Conservation (phyloP, 2,888 invertebrate genomes). For the Lepidocyrtoides sp. region DNA sequence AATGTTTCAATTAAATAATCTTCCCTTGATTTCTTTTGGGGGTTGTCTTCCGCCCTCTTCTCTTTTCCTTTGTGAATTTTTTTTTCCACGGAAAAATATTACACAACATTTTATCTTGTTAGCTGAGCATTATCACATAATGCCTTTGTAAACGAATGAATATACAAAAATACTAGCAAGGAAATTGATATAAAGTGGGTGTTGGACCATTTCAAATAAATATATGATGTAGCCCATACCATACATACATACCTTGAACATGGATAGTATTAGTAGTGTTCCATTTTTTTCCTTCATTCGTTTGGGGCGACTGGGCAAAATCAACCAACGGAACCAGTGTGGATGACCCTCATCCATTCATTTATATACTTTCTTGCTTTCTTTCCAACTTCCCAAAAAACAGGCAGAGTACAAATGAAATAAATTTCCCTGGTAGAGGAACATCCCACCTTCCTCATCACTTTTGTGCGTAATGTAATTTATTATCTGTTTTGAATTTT, state of each 20-base stretch:
- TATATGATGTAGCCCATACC: no score
- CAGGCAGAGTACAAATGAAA: neutral
- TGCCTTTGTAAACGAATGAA: slow-evolving; percentile 28
- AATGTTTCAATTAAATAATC: slow-evolving; percentile 86
- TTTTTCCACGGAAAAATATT: slow-evolving; percentile 13
- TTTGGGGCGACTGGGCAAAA: slow-evolving; percentile 60
- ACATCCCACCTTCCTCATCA: slow-evolving; percentile 36
- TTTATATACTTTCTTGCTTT: slow-evolving; percentile 52
- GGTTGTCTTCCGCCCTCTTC: slow-evolving; percentile 75
- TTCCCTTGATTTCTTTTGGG: slow-evolving; percentile 85
- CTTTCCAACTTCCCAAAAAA: neutral
- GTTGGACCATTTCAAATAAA: no score
- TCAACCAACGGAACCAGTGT: slow-evolving; percentile 28
- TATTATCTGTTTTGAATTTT: slow-evolving; percentile 59
- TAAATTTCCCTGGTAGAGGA: neutral
- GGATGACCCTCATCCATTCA: slow-evolving; percentile 60
- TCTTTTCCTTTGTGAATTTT: slow-evolving; percentile 16
- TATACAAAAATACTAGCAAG: neutral
- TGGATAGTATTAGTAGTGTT: neutral
- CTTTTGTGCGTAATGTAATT: slow-evolving; percentile 58
- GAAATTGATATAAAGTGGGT: no score
- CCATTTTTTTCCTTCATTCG: slow-evolving; percentile 23
- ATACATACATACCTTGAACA: no score
- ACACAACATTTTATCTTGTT: slow-evolving; percentile 74
- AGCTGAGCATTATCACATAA: slow-evolving; percentile 73